phyloP scores from a whole-genome alignment of 2,888 invertebrate species.

The Notocelia uddmanniana region DNA sequence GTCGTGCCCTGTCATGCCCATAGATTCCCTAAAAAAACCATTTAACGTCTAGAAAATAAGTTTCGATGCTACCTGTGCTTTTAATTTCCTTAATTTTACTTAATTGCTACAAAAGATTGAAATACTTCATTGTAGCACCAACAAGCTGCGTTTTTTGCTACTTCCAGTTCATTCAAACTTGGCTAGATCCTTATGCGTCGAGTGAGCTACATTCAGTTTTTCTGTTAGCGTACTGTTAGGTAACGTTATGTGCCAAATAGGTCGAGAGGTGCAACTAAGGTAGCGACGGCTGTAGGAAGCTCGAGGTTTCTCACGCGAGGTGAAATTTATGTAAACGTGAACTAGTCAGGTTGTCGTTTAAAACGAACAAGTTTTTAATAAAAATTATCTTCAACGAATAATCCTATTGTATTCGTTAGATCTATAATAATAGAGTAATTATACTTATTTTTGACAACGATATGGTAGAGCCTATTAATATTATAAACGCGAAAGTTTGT shows the following conservation, averaged over 20 bases:
- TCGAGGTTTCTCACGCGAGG: conserved; percentile 27
- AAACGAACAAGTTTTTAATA: conserved; percentile 1
- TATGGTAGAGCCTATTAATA: too few species aligned
- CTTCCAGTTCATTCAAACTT: conserved; percentile 5
- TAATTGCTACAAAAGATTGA: background rate
- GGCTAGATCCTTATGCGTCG: conserved; percentile 34
- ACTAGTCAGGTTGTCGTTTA: background rate
- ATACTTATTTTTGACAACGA: too few species aligned
- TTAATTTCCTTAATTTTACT: background rate
- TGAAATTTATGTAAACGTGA: conserved; percentile 21
- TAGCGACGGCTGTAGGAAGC: conserved; percentile 10
- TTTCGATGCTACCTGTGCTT: too few species aligned
- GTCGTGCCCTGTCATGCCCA: too few species aligned
- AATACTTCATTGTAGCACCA: background rate
- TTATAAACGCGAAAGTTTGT: too few species aligned
- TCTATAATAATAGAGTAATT: too few species aligned
- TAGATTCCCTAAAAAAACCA: background rate
- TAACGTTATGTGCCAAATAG: conserved; percentile 63
- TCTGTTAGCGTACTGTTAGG: conserved; percentile 56
- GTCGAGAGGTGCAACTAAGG: conserved; percentile 46
- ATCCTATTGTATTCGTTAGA: background rate
- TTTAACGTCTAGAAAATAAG: background rate
- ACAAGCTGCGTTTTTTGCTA: conserved; percentile 12
- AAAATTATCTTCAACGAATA: background rate
- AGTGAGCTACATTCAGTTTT: conserved; percentile 52